Evolutionary conservation across 2,113 vertebrate genomes (phyloP), one percentile per base, ranked within the genome.

Genomic region (Hypomesus transpacificus): DNA sequence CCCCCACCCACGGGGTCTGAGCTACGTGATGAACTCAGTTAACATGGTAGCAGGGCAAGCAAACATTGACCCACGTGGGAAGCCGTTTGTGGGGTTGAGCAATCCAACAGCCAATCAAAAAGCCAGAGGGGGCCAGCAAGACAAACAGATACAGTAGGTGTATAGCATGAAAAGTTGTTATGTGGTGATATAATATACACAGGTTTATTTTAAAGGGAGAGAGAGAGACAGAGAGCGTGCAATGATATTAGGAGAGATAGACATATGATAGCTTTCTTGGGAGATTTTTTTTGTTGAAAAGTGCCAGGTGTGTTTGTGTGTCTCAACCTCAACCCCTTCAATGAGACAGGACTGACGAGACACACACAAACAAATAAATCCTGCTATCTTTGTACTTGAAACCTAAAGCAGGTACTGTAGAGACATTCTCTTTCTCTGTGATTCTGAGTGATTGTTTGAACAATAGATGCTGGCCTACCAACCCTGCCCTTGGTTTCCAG

Each of bases 181-280:
- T 46, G 62, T 20, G 26, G 21, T 63, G 51, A 68, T 54, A 50
- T 61, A 17, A 16, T 64, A 68, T 14, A 73, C 51, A 64, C 53
- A 64, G 26, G 28, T 57, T 34, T 67, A 68, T 63, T 61, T 31
- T 11, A 11, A 76, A 67, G 39, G 62, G 39, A 57, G 53, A 58
- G 59, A 63, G 14, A 76, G 58, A 65, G 68, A 58, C 56, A 26
- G 52, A 50, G 22, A 51, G n/a, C 53, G 28, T 56, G 20, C 13
- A 59, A 68, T 64, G 21, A 80, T 50, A 69, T 60, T 73, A 53
- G 63, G 73, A 66, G 6, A 39, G 64, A 53, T 28, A 39, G 28
- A n/a, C 46, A 70, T 39, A 14, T 39, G 21, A 17, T 18, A n/a
- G 20, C 46, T 59, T 20, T 34, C 18, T 46, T 11, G 7, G 8